Base-by-base conservation (phyloP, 2,888 invertebrate genomes). In the Andrena dorsata region DNA sequence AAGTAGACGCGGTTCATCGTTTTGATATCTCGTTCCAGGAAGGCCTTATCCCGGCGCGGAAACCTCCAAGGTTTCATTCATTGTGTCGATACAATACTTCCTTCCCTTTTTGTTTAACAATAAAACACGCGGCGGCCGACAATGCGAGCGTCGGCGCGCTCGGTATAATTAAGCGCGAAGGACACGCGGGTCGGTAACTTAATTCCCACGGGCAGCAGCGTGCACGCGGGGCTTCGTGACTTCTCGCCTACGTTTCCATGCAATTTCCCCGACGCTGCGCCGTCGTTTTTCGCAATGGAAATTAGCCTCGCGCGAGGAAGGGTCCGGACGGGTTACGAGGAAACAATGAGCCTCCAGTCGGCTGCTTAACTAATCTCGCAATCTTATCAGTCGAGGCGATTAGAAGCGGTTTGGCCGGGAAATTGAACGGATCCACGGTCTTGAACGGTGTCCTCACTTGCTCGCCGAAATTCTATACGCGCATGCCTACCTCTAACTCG, bases 81-180 rank as follows among this genome's bases (percentile, higher is more conserved):
- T 86, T 86, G 87, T 83, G 80, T 83, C 88, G 79, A 75, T 82
- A 86, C 74, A 32, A 58, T 56, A 61, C 76, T 85, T 86, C 80
- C 81, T 82, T 84, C 68, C 79, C 80, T 76, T 74, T 84, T 85
- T 79, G 72, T 84, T 86, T 79, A 84, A 86, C 84, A 76, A 84
- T 84, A 80, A 86, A 84, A 76, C 75, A 74, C 82, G 74, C 32
- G 49, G 51, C 28, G 71, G 76, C 78, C 85, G 80, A 77, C 82
- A 74, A 80, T 77, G 80, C 77, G 76, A 72, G 74, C 66, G 83
- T 32, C 80, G 82, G 66, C 75, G 82, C 69, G 76, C 82, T 75
- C 76, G 80, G 80, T 88, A 85, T 88, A 88, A 88, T 88, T 88
- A 88, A 88, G 79, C 73, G 71, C 82, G 86, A 89, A 88, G 88